These are phyloP conservation scores for Myrmecobius fasciatus DNA, from an alignment of 2,113 vertebrate genomes.

Conservation along the genomic window DNA sequence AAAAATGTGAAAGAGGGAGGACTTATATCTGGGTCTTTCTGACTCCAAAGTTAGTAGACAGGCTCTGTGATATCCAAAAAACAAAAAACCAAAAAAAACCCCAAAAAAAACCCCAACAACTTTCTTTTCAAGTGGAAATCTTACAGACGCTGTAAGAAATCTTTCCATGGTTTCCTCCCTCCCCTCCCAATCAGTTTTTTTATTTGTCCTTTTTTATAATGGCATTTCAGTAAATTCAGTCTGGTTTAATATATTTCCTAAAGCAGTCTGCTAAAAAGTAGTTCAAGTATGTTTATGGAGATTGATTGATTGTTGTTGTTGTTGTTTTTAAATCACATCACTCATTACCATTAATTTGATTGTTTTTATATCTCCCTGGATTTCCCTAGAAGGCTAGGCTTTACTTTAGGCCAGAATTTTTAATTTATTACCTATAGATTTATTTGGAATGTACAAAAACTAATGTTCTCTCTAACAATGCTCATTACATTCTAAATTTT, in stretches of 20 bases:
- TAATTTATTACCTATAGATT: constrained; percentile 54
- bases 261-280: constrained; percentile 16
- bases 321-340: constrained; percentile 20
- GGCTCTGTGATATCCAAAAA: neutral
- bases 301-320: no score
- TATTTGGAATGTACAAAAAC: neutral
- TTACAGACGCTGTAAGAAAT: neutral
- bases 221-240: constrained; percentile 50
- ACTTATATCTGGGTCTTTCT: neutral
- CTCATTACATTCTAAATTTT: neutral
- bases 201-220: constrained; percentile 25
- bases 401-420: constrained; percentile 18
- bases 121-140: constrained; percentile 35
- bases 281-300: constrained; percentile 35
- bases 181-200: neutral
- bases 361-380: constrained; percentile 52
- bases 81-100: no score
- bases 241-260: neutral
- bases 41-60: neutral
- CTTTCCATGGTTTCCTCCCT: neutral
- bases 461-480: neutral
- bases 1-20: neutral
- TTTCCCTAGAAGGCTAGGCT: constrained; percentile 30
- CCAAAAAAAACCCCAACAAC: no score
- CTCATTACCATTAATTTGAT: constrained; percentile 51